Base-by-base conservation (phyloP, 2,797 vertebrate species). In the Gymnothorax reevesii region DNA sequence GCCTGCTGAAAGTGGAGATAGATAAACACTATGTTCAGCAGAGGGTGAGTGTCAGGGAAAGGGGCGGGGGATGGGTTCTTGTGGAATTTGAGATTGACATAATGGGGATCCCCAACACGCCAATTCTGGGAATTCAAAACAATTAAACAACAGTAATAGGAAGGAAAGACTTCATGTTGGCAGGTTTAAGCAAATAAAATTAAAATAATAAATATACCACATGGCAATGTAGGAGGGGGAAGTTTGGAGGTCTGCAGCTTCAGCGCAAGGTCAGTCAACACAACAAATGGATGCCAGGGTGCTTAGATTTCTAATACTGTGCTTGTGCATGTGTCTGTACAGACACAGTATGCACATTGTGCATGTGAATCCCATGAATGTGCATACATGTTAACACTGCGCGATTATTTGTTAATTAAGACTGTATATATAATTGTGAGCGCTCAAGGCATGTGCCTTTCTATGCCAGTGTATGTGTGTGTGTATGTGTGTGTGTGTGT, bases 81-180 rank as follows among this genome's bases (percentile, higher is more conserved):
- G 22, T 33, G 83, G 83, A 84, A 84, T 84, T 60, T 13, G 60
- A 1, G 54, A 27, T 27, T 66, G 8, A 52, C 33, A 8, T 66
- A 17, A 84, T 66, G 83, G 83, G 83, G 83, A 84, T 84, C 83
- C 59, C 83, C 83, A 84, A 33, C 27, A 52, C 27, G 10, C 33
- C 22, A 17, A 84, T 84, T 84, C 83, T 84, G 83, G 60, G 59
- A 84, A 84, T n/a, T 66, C 42, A 66, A 66, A 42, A 83, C 27
- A 83, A 66, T 59, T n/a, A 83, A 83, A 83, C 0, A 8, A 10
- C 0, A 25, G n/a, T 13, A 25, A 59, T 52, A 66, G 83, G 83
- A 84, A 84, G 83, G 83, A 84, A 62, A 84, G 42, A 7, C 49
- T 22, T 52, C 12, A 20, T 27, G 57, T 9, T 5, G 57, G 10